phyloP scores from a whole-genome alignment of 1,140 invertebrate species.

The Babylonia areolata region DNA sequence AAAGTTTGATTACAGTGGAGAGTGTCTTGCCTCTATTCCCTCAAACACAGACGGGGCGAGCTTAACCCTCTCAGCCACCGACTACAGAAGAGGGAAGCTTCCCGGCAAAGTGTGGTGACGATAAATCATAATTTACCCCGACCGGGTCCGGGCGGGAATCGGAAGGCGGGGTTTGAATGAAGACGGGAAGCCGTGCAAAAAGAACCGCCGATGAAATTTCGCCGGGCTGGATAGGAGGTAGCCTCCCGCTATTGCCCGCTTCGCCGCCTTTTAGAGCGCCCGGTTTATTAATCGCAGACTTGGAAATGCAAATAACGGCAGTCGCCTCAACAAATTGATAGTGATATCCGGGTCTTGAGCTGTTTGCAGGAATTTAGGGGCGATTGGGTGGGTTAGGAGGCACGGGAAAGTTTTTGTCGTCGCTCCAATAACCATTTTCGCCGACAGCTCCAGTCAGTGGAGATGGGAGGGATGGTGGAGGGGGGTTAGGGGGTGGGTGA shows the following conservation, averaged over 20 bases:
- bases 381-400: background rate
- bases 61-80: background rate
- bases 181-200: conserved; percentile 3
- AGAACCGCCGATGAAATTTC: background rate
- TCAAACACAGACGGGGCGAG: background rate
- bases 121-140: conserved; percentile 29
- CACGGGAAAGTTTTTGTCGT: background rate
- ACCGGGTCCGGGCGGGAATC: background rate
- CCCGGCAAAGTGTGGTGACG: background rate
- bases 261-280: background rate
- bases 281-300: conserved; percentile 22
- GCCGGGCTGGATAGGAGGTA: background rate
- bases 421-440: background rate
- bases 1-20: background rate
- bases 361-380: background rate
- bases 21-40: background rate
- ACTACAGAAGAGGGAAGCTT: background rate
- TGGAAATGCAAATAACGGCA: conserved; percentile 23
- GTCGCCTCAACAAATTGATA: conserved; percentile 24
- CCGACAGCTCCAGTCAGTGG: background rate
- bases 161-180: conserved; percentile 14
- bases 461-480: too few species aligned
- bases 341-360: conserved; percentile 17
- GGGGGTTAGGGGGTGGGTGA: too few species aligned
- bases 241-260: conserved; percentile 9